Percentiles rank a stretch among this genome's conserved stretches.
phyloP scores from a whole-genome alignment of 1,140 invertebrate species.

The Sinonovacula constricta region DNA sequence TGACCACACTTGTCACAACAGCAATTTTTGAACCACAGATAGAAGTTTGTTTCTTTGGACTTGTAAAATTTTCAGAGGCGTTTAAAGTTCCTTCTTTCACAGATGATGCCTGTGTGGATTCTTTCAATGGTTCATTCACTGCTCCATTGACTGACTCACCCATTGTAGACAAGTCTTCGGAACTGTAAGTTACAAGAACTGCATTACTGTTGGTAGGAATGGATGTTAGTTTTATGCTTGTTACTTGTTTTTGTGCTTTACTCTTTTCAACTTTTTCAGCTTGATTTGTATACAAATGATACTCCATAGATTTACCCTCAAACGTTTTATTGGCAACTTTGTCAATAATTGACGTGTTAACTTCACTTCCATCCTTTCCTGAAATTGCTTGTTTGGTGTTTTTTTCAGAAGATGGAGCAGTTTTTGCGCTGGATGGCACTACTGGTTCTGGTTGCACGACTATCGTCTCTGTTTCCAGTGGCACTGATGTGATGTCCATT shows the following conservation, averaged over 20 bases:
- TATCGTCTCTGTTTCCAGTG: slow-evolving; percentile 58
- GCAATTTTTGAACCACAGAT: background rate
- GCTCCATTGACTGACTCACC: no score
- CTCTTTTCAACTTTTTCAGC: slow-evolving; percentile 62
- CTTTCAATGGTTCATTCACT: no score
- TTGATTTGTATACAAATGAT: slow-evolving; percentile 65
- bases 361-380: no score
- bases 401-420: no score
- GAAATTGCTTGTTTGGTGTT: no score
- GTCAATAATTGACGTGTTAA: slow-evolving; percentile 49
- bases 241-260: slow-evolving; percentile 44
- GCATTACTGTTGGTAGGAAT: slow-evolving; percentile 67
- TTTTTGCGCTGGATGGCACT: no score
- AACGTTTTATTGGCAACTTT: slow-evolving; percentile 53
- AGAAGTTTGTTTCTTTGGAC: slow-evolving; percentile 15
- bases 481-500: slow-evolving; percentile 1
- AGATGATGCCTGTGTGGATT: background rate
- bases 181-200: slow-evolving; percentile 54
- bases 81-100: background rate
- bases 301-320: slow-evolving; percentile 63
- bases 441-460: slow-evolving; percentile 68
- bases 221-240: slow-evolving; percentile 47
- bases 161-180: slow-evolving; percentile 21
- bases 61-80: background rate
- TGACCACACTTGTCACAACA: no score